Percentiles rank a stretch among this genome's conserved stretches.
Conservation (phyloP, 1,140 invertebrate species). For the Babylonia areolata region DNA sequence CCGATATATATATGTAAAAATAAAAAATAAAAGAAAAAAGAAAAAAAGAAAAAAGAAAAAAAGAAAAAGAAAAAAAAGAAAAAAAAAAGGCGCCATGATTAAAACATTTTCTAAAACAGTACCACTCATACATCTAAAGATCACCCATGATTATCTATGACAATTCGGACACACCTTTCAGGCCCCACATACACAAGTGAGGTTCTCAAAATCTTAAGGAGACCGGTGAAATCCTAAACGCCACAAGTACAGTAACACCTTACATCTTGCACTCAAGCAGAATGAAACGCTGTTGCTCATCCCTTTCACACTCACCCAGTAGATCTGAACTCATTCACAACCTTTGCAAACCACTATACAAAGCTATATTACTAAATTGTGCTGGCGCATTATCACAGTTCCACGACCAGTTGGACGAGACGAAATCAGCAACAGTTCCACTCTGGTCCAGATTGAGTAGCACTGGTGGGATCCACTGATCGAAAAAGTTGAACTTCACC, state of each 20-base stretch:
- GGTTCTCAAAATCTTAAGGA: slow-evolving; percentile 17
- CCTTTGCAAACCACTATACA: neutral
- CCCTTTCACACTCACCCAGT: neutral
- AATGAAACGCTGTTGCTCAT: neutral
- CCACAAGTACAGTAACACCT: neutral
- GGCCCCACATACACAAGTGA: neutral
- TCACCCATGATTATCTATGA: neutral
- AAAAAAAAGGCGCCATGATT: slow-evolving; percentile 6
- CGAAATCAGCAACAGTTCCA: neutral
- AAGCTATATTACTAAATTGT: neutral
- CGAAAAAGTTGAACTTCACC: neutral
- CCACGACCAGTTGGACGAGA: slow-evolving; percentile 17
- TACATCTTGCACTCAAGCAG: neutral
- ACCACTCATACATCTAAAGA: neutral
- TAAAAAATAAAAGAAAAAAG: neutral
- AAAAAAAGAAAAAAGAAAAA: neutral
- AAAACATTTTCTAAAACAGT: neutral
- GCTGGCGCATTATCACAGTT: slow-evolving; percentile 20
- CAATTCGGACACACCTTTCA: neutral
- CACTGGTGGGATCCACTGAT: neutral
- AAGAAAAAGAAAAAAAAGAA: neutral
- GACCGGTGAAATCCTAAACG: slow-evolving; percentile 10
- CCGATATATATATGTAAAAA: neutral
- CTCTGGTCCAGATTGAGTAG: neutral
- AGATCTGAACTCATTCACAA: neutral